Percentiles rank a stretch among this genome's conserved stretches.
These are phyloP conservation scores for Podabrus alpinus DNA, from an alignment of 2,888 invertebrate species.

Conservation along the genomic window DNA sequence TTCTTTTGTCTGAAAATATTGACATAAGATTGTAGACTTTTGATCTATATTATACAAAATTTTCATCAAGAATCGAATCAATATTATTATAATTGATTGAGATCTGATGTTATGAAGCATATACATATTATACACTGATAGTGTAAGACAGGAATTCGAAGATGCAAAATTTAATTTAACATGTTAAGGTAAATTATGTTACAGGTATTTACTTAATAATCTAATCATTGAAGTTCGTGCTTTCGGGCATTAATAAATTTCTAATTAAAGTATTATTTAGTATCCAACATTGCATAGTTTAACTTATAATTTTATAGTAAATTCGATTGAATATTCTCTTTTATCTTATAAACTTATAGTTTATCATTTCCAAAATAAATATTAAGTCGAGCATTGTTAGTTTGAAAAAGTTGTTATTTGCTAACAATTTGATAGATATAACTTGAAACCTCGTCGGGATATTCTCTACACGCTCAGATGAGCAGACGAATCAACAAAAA, in stretches of 20 bases:
- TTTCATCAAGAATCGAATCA: background rate
- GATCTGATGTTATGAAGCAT: background rate
- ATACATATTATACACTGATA: background rate
- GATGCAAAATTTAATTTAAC: background rate
- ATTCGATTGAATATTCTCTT: background rate
- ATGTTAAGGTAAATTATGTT: background rate
- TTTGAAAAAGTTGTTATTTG: background rate
- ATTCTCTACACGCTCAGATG: background rate
- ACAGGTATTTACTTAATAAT: background rate
- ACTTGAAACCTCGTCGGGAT: background rate
- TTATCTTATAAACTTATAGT: background rate
- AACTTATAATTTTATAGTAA: background rate
- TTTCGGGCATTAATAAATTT: background rate
- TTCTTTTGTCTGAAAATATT: too few species aligned
- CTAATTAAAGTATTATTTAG: background rate
- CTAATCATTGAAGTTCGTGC: background rate
- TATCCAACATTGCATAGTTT: background rate
- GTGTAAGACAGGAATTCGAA: background rate
- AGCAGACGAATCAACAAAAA: conserved; percentile 1
- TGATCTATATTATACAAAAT: background rate
- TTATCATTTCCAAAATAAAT: background rate
- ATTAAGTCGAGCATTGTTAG: background rate
- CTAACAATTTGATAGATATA: background rate
- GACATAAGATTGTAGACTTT: background rate
- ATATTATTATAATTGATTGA: background rate